Evolutionary conservation across 2,888 invertebrate species (phyloP), one percentile per base, ranked within the genome.

Genomic region (Chymomyza amoena): DNA sequence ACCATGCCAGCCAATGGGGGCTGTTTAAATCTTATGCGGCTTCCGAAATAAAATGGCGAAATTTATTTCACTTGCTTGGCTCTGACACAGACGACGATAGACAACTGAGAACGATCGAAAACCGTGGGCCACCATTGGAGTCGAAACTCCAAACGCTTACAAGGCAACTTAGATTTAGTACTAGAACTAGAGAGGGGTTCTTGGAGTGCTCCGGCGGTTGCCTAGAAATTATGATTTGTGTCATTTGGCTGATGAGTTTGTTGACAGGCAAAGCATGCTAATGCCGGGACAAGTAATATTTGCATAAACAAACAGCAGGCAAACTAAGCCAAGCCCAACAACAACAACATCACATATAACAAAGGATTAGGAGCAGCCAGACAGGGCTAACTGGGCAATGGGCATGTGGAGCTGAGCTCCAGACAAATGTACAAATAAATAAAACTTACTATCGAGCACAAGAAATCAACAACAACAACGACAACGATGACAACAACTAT

Each of bases 1-100:
- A 45, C 13, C 10, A 45, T 52, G 13, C 50, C 16, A 61, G 56
- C 39, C 13, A 28, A 66, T 54, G 45, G 16, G 16, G 32, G 51
- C 36, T 45, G 50, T 32, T 25, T 28, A 25, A 45, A 45, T 36
- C 20, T 15, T 54, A 20, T 70, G 62, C 59, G 63, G 88, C 84
- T 89, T 85, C 89, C 80, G 89, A 84, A 84, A 81, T 80, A 87
- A 88, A 86, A 87, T 82, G 79, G 70, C 67, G 10, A 88, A 77
- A 85, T 84, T 88, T 85, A 85, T 84, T 77, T 72, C 67, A 71
- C 66, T 68, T 18, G 39, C 57, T 6, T 18, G 54, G 10, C 16
- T 16, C 54, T 61, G 28, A 57, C 64, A 57, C n/a, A n/a, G n/a
- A n/a, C n/a, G 39, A 6, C 66, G 36, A 64, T 62, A 50, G 59